Percentiles rank a stretch among this genome's conserved stretches.
phyloP scores from a whole-genome alignment of 2,797 vertebrate species.

The Peromyscus attwateri region DNA sequence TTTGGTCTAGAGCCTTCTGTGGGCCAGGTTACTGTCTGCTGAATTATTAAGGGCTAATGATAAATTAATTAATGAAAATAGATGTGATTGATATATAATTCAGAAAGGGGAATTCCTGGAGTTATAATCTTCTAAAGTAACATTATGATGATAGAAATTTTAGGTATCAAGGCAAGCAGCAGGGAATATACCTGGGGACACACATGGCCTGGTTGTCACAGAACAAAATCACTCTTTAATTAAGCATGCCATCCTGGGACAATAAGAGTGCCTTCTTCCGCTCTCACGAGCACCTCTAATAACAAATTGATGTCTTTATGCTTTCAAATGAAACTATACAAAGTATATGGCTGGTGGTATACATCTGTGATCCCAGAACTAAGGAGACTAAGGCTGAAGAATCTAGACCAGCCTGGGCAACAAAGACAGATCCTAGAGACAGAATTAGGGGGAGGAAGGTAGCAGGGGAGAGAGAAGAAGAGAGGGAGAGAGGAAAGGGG shows the following conservation, averaged over 20 bases:
- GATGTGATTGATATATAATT: neutral
- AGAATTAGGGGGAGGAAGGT: neutral
- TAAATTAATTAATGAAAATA: neutral
- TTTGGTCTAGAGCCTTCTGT: neutral
- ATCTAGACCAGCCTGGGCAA: neutral
- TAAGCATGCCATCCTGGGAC: neutral
- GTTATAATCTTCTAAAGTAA: constrained; percentile 16
- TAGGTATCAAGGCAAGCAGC: neutral
- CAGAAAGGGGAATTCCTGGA: constrained; percentile 38
- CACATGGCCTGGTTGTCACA: neutral
- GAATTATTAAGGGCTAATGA: neutral
- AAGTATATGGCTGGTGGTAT: neutral
- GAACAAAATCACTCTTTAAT: neutral
- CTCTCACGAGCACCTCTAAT: neutral
- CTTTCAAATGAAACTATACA: constrained; percentile 20
- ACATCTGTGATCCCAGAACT: neutral
- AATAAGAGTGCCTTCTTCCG: neutral
- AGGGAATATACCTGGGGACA: neutral
- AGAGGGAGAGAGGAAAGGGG: neutral
- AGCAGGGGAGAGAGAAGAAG: neutral
- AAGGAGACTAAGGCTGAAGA: neutral
- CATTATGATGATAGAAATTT: constrained; percentile 18
- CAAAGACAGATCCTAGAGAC: neutral
- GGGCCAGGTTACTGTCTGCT: neutral
- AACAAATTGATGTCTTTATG: neutral